phyloP scores from a whole-genome alignment of 2,888 invertebrate genomes.

The Halocaridina rubra region DNA sequence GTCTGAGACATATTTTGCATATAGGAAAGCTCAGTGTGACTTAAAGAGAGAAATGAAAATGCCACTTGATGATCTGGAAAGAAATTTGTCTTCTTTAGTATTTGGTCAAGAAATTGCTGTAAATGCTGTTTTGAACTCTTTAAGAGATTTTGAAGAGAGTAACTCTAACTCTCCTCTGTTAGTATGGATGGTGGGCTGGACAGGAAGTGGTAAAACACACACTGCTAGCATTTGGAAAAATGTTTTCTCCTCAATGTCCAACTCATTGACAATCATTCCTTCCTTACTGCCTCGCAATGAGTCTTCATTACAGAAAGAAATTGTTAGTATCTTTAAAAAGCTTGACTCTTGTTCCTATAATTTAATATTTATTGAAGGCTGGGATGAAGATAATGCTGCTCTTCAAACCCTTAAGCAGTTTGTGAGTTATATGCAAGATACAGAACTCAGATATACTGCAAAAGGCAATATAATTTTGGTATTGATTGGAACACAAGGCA shows the following conservation, averaged over 20 bases:
- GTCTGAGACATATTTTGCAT: neutral
- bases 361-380: constrained; percentile 24
- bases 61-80: constrained; percentile 1
- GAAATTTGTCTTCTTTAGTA: neutral
- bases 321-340: neutral
- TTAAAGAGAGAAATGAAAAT: neutral
- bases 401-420: neutral
- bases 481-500: constrained; percentile 20
- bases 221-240: constrained; percentile 6
- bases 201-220: constrained; percentile 34
- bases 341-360: constrained; percentile 23
- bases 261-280: neutral
- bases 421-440: neutral
- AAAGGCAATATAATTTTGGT: neutral
- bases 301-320: neutral
- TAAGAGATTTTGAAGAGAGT: neutral
- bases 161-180: neutral
- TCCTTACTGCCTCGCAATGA: neutral
- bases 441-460: neutral
- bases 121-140: neutral
- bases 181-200: constrained; percentile 34
- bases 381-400: constrained; percentile 26
- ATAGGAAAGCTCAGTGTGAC: constrained; percentile 14
- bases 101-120: constrained; percentile 30
- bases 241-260: neutral